These are phyloP conservation scores for Babylonia areolata DNA, from an alignment of 1,140 invertebrate species.

Conservation along the genomic window DNA sequence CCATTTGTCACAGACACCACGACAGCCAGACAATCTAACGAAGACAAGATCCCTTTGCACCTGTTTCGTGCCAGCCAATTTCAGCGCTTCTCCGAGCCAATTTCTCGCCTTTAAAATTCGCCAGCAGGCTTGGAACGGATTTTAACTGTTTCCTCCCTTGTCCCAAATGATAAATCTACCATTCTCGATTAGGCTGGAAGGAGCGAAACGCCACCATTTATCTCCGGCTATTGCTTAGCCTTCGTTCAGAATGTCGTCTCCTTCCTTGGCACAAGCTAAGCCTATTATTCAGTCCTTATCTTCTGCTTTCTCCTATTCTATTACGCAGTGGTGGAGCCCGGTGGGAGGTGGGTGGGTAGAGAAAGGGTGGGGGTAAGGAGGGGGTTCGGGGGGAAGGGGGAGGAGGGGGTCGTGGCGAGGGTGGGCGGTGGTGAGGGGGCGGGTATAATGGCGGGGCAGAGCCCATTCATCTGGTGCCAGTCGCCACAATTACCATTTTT, in stretches of 20 bases:
- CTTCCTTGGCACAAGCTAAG: slow-evolving; percentile 22
- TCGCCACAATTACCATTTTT: slow-evolving; percentile 5
- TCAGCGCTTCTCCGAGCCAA: slow-evolving; percentile 30
- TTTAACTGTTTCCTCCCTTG: slow-evolving; percentile 36
- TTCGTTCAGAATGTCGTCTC: slow-evolving; percentile 24
- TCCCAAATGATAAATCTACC: slow-evolving; percentile 37
- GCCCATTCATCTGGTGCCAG: neutral
- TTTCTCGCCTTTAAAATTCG: slow-evolving; percentile 38
- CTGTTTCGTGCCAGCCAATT: slow-evolving; percentile 33
- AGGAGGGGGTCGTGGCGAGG: neutral
- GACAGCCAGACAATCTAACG: slow-evolving; percentile 31
- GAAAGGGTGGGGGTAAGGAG: neutral
- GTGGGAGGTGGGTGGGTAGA: neutral
- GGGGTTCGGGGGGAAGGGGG: neutral
- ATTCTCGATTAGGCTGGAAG: slow-evolving; percentile 38
- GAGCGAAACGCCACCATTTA: slow-evolving; percentile 33
- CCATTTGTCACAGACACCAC: slow-evolving; percentile 20
- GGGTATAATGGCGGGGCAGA: neutral
- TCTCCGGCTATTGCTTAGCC: slow-evolving; percentile 36
- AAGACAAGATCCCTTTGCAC: slow-evolving; percentile 27
- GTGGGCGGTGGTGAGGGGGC: neutral
- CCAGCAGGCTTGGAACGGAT: slow-evolving; percentile 35
- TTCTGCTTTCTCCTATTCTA: slow-evolving; percentile 30
- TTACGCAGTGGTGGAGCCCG: neutral
- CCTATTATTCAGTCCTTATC: slow-evolving; percentile 41